Conservation (phyloP, 2,113 vertebrate genomes). For the Syngnathus floridae region DNA sequence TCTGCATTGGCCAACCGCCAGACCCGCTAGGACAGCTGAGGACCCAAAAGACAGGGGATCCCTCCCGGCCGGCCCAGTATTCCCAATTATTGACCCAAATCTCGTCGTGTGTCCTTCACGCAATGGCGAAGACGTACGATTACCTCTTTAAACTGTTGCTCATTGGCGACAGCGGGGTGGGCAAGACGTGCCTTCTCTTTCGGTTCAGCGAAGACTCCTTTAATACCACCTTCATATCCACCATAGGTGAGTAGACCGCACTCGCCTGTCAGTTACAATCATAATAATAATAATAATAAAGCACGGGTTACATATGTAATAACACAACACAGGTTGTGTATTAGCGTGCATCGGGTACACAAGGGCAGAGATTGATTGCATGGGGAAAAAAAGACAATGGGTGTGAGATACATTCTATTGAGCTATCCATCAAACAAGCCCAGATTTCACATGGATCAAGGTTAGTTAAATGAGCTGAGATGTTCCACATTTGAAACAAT, state of each 20-base stretch:
- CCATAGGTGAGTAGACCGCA: conserved; percentile 70
- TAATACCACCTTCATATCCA: conserved; percentile 81
- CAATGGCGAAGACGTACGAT: conserved; percentile 79
- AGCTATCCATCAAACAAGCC: background rate
- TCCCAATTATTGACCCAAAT: conserved; percentile 15
- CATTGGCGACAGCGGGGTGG: conserved; percentile 77
- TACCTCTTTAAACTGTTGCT: conserved; percentile 77
- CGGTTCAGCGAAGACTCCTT: conserved; percentile 81
- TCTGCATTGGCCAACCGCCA: conserved; percentile 21
- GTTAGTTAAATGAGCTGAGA: background rate
- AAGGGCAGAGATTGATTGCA: background rate
- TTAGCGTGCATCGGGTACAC: background rate
- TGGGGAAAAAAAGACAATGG: conserved; percentile 34
- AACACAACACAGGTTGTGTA: background rate
- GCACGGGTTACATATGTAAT: background rate
- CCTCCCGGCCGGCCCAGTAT: background rate
- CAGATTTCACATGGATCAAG: too few species aligned
- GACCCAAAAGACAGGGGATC: conserved; percentile 28
- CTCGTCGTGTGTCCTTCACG: background rate
- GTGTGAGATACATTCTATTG: conserved; percentile 12
- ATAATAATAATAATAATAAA: background rate
- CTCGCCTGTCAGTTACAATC: too few species aligned
- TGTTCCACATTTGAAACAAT: background rate
- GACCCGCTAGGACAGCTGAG: conserved; percentile 48
- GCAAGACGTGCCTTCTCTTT: conserved; percentile 81